Base-by-base conservation (phyloP, 2,113 vertebrate genomes). In the Callospermophilus lateralis region DNA sequence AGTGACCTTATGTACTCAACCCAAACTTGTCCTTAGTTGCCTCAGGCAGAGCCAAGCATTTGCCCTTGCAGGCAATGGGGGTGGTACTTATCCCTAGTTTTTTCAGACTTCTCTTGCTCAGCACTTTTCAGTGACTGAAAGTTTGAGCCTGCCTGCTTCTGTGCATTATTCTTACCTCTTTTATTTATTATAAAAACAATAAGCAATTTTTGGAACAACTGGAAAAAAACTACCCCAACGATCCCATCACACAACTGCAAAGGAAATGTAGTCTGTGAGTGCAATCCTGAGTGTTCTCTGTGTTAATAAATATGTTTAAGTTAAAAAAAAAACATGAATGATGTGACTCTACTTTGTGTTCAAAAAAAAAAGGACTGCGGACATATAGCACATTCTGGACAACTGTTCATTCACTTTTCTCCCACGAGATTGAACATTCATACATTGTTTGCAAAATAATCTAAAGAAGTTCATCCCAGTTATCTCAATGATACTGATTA, bases 81-180 rank as follows among this genome's bases (percentile, higher is more conserved):
- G 70, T 72, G 68, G 89, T 55, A 93, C 37, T 48, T 39, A 42
- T 63, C 91, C 89, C 74, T 42, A 34, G 88, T 94, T 95, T 48
- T 76, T 90, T 73, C 55, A 67, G 65, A 39, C 70, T 90, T 87
- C 81, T 58, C 93, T 94, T 90, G 37, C 79, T 98, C 95, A 97
- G 96, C 61, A 30, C 28, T 72, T 73, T 22, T 22, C 4, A 30
- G 9, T 28, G 3, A 6, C 12, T 61, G 72, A 86, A 58, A 67
- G 26, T 37, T 55, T 17, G 26, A 0, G 1, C 70, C 53, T 96
- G 93, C 95, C 80, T 83, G 84, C 63, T 98, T 81, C 34, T 9
- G 1, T 24, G 6, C 19, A 17, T 55, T 89, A 26, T 81, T 94
- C 65, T 87, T 74, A 55, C 83, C 70, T 89, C 55, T 90, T 83